Evolutionary conservation across 2,888 invertebrate genomes (phyloP).

Genomic region (Acrobasis repandana): DNA sequence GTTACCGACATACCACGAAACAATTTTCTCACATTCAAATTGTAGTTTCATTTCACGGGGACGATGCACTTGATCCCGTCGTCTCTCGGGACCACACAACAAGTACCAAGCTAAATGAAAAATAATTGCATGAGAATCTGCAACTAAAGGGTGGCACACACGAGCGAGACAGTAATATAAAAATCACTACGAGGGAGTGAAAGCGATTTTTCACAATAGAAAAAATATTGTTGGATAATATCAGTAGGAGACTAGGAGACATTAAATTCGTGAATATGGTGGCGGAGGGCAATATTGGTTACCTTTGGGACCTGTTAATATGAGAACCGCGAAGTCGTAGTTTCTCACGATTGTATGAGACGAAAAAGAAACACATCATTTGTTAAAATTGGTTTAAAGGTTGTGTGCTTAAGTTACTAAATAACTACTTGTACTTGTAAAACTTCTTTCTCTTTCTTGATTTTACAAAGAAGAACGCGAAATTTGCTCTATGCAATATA

Average conservation of each 20-base stretch:
- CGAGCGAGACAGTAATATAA: constrained; percentile 39
- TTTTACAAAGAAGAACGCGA: too few species aligned
- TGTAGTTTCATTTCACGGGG: constrained; percentile 58
- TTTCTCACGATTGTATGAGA: constrained; percentile 48
- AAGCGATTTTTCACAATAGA: constrained; percentile 9
- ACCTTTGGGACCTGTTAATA: constrained; percentile 59
- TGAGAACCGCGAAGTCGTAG: constrained; percentile 48
- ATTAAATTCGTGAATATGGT: constrained; percentile 36
- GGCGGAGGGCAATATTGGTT: constrained; percentile 40
- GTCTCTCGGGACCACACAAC: constrained; percentile 63
- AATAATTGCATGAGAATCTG: constrained; percentile 66
- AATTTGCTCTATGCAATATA: too few species aligned
- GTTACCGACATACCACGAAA: constrained; percentile 49
- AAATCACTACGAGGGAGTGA: constrained; percentile 24
- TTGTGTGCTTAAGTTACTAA: too few species aligned
- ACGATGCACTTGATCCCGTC: constrained; percentile 64
- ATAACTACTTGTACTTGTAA: too few species aligned
- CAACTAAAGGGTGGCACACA: constrained; percentile 37
- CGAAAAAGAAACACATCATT: too few species aligned
- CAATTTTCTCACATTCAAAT: constrained; percentile 73
- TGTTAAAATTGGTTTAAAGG: too few species aligned
- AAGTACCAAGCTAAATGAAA: constrained; percentile 75
- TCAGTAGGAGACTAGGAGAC: neutral
- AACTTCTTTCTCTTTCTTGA: too few species aligned
- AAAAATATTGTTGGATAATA: constrained; percentile 13